Evolutionary conservation across 2,888 invertebrate genomes (phyloP), one percentile per base, ranked within the genome.

Genomic region (Eristalinus sepulchralis): DNA sequence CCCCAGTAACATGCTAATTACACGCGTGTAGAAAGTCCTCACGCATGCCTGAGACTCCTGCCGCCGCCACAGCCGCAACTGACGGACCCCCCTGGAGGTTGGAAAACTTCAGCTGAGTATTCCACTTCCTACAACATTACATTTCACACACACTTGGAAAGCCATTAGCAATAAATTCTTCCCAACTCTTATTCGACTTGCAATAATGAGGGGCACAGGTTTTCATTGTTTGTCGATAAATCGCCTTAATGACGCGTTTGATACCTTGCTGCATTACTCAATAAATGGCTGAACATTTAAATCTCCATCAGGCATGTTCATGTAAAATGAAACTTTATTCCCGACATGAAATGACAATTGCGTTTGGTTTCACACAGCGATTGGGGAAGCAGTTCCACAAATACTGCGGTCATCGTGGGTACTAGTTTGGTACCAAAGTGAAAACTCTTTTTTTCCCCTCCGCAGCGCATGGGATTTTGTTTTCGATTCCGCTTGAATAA

Each of bases 1-100:
- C 76, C 62, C 22, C 59, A 20, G 22, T 71, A 57, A 55, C 57
- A 81, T 77, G 76, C 71, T 85, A 81, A 85, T 85, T 77, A 63
- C 59, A 81, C 71, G 59, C 72, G 81, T 77, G 55, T 72, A 77
- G 81, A 85, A 76, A 85, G 84, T 81, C 79, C 84, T 63, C 60
- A 57, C 62, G 71, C 84, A 77, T 68, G 72, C 72, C 27, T 63
- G 13, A 39, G 39, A 39, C 39, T 39, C 39, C 64, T 53, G 36
- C 60, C 60, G 36, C 60, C 60, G 3, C 31, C 8, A 17, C 8
- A 17, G 47, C 47, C 1, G 6, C 47, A n/a, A 17, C 47, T 60
- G 60, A 39, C 2, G 5, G 27, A 27, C 27, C 27, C 27, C 66
- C 8, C 2, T 1, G 9, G 34, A 31, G 31, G 31, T 31, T 31